Evolutionary conservation across 2,113 vertebrate genomes (phyloP).

Genomic region (Phasianus colchicus): DNA sequence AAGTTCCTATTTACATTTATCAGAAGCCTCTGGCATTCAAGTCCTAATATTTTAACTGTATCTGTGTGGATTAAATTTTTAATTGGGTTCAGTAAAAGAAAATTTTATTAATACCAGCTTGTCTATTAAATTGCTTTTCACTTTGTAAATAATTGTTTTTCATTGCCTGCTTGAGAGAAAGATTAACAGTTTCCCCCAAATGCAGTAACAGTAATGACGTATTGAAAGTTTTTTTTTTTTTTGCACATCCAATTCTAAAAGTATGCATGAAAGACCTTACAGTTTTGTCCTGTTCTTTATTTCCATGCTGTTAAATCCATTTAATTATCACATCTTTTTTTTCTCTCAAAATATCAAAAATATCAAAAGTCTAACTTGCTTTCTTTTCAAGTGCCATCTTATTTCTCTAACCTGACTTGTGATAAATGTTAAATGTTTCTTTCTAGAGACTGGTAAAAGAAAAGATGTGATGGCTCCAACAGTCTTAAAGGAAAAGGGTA

Average conservation of each 20-base stretch:
- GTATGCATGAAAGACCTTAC: not conserved
- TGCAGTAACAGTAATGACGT: not conserved
- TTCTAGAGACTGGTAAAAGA: slow-evolving; percentile 67
- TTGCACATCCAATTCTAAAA: slow-evolving; percentile 20
- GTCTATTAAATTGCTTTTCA: not conserved
- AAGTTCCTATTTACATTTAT: not conserved
- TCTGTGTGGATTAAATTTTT: not conserved
- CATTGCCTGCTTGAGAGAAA: not conserved
- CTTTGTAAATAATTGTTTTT: not conserved
- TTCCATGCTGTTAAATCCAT: not conserved
- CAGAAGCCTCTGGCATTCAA: not conserved
- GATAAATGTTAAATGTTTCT: slow-evolving; percentile 67
- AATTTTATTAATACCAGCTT: not conserved
- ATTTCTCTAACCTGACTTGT: slow-evolving; percentile 20
- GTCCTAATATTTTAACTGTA: not conserved
- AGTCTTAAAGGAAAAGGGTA: slow-evolving; percentile 76
- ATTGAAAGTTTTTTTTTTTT: not conserved
- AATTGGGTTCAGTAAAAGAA: not conserved
- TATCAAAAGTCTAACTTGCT: slow-evolving; percentile 16
- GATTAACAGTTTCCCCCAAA: not conserved
- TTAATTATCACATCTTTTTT: slow-evolving; percentile 1
- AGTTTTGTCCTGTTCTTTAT: slow-evolving; percentile 12
- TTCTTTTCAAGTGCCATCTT: slow-evolving; percentile 12
- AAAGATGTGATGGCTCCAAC: slow-evolving; percentile 70
- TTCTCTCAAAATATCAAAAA: not conserved